Conservation (phyloP, 2,113 vertebrate genomes). For the Gnathonemus echidnorhynchus region DNA sequence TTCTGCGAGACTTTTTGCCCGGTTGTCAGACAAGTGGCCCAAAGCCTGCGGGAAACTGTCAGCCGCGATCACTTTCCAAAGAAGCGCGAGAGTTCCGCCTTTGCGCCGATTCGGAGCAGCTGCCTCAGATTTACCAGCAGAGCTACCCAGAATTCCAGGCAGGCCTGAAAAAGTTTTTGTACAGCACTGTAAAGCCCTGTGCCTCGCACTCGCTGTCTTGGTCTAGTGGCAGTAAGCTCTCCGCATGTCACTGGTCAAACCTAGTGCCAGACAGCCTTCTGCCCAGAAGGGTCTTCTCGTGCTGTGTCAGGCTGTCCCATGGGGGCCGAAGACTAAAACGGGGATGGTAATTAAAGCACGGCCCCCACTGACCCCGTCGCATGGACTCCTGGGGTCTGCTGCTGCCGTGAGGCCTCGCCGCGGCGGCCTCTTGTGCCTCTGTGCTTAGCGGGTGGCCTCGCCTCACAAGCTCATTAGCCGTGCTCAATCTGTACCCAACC, state of each 20-base stretch:
- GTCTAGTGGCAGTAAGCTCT: background rate
- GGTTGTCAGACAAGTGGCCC: background rate
- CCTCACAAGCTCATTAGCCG: background rate
- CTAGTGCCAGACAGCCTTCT: background rate
- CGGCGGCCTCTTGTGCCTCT: background rate
- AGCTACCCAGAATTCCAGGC: background rate
- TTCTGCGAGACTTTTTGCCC: background rate
- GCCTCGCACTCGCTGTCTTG: background rate
- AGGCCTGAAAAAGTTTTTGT: background rate
- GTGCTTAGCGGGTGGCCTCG: background rate
- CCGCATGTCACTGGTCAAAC: background rate
- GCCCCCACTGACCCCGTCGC: background rate
- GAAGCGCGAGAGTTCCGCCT: background rate
- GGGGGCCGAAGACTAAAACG: background rate
- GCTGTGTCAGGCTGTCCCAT: background rate
- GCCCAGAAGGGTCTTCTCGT: background rate
- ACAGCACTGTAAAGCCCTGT: background rate
- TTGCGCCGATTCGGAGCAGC: background rate
- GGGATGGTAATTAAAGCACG: background rate
- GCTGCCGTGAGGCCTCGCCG: too few relatives aligned
- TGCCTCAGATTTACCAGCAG: conserved; percentile 4
- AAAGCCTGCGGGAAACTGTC: background rate
- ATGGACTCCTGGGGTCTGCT: background rate
- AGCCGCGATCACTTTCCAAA: background rate
- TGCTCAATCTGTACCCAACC: background rate